These are phyloP conservation scores for Camarhynchus parvulus DNA, from an alignment of 2,113 vertebrate genomes.

Conservation along the genomic window DNA sequence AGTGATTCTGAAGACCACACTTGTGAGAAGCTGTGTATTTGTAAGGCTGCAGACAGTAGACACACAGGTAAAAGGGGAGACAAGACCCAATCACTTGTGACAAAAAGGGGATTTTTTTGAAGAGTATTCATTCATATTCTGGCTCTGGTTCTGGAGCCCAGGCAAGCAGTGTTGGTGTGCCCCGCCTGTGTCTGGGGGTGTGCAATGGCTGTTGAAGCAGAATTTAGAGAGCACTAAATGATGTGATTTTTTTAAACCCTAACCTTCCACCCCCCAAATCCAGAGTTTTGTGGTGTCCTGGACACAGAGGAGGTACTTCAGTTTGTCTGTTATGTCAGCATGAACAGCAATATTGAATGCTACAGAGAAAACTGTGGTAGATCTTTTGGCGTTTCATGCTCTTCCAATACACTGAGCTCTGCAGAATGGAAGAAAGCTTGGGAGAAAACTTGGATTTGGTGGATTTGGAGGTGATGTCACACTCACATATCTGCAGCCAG, in stretches of 20 bases:
- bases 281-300: background rate
- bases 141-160: background rate
- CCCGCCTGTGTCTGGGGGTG: background rate
- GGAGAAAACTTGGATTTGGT: background rate
- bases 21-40: background rate
- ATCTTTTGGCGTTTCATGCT: background rate
- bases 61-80: background rate
- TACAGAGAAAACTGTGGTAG: background rate
- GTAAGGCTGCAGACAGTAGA: background rate
- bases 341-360: background rate
- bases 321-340: background rate
- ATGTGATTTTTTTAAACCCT: background rate
- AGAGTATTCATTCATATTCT: background rate
- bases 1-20: background rate
- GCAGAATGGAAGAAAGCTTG: background rate
- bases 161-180: background rate
- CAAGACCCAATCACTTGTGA: background rate
- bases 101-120: background rate
- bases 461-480: background rate
- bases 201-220: background rate
- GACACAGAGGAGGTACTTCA: background rate
- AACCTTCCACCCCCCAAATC: background rate
- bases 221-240: background rate
- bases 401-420: background rate
- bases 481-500: background rate